Evolutionary conservation across 2,888 invertebrate genomes (phyloP), one percentile per base, ranked within the genome.

Genomic region (Drosophila phalerata): DNA sequence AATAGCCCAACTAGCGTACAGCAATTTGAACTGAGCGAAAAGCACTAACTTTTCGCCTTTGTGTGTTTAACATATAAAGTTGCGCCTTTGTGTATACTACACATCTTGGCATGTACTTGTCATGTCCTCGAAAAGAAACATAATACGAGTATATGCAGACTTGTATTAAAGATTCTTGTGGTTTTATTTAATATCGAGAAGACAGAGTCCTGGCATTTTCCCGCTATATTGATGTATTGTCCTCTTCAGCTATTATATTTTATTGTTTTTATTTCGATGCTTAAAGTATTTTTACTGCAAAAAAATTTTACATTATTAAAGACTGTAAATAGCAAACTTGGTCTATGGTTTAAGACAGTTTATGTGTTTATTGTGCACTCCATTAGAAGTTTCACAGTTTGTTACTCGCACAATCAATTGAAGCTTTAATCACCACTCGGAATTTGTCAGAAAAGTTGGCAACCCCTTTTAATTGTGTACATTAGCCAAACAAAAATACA

Each of bases 391-490:
- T 45, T 76, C 65, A 74, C 76, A 76, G 69, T 60, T 79, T 74
- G 66, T 79, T 74, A 57, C 52, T 45, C 61, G 56, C 69, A 68
- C 57, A 61, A 75, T 79, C 63, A 75, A 75, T 70, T 67, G 63
- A 13, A 11, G 63, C 61, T 56, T 62, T 58, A 57, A 67, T 25
- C 25, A 64, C 30, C 30, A 53, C 32, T 43, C n/a, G 43, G 43
- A 37, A 49, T 56, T 60, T 52, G 48, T 10, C 22, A 49, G 37
- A 37, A 70, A 81, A 81, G 66, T 73, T 71, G 45, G 47, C 57
- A 45, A 43, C 71, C 80, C 73, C 63, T 67, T 68, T 72, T 81
- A 83, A 83, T 79, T 85, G 86, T 69, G 69, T 65, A 77, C 75
- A 64, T 79, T 65, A 69, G 69, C 58, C 43, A 74, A 74, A 69